These are phyloP conservation scores for Epistrophe grossulariae DNA, from an alignment of 2,888 invertebrate genomes.

Conservation along the genomic window DNA sequence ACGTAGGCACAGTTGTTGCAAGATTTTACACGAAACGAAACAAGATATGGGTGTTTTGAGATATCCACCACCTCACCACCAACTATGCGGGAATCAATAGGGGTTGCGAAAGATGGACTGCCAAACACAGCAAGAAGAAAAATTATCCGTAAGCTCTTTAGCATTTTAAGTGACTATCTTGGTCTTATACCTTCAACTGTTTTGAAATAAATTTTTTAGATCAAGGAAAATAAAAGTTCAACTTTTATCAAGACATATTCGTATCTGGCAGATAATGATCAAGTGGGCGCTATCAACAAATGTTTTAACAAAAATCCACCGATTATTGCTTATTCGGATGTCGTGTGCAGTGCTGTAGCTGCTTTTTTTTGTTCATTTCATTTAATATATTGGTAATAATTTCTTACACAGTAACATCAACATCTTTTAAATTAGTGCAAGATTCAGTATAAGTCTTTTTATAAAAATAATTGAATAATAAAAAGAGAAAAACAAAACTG, in stretches of 20 bases:
- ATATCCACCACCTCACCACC: constrained; percentile 78
- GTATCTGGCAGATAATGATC: constrained; percentile 43
- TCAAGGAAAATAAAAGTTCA: neutral
- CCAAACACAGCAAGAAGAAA: neutral
- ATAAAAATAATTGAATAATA: too few relatives aligned
- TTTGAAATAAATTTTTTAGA: constrained; percentile 17
- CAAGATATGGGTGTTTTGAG: constrained; percentile 78
- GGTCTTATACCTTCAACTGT: neutral
- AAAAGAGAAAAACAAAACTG: too few relatives aligned
- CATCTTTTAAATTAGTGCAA: too few relatives aligned
- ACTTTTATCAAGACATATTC: constrained; percentile 18
- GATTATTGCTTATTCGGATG: too few relatives aligned
- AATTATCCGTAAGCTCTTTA: neutral
- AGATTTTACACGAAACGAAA: constrained; percentile 78
- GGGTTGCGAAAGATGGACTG: constrained; percentile 13
- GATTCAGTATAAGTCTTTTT: too few relatives aligned
- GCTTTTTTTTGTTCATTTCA: too few relatives aligned
- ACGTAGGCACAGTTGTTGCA: constrained; percentile 74
- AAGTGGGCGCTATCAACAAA: neutral
- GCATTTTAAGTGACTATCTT: constrained; percentile 15
- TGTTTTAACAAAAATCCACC: neutral
- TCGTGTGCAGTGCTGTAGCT: too few relatives aligned
- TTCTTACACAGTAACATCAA: too few relatives aligned
- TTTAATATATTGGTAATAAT: too few relatives aligned
- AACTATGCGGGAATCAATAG: constrained; percentile 79